Evolutionary conservation across 2,113 vertebrate species (phyloP).

Genomic region (Atlantisia rogersi): DNA sequence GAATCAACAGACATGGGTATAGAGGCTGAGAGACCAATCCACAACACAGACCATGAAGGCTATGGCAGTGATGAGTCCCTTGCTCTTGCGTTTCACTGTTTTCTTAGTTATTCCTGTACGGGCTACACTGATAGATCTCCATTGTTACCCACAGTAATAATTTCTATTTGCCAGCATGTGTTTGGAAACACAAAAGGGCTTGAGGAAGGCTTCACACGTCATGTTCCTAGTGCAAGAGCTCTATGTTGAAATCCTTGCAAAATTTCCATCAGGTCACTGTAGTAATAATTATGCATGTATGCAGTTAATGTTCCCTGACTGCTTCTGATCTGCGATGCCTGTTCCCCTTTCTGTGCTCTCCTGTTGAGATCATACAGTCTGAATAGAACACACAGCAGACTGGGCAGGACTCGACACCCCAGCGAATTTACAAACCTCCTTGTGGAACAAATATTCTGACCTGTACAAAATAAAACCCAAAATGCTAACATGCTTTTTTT

Average conservation of each 20-base stretch:
- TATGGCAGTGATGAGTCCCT: neutral
- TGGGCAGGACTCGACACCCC: neutral
- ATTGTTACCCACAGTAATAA: too few species aligned
- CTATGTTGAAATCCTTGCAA: conserved; percentile 8
- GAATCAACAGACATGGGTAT: accelerated
- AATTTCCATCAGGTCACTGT: conserved; percentile 53
- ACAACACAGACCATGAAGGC: neutral
- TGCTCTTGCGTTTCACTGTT: neutral
- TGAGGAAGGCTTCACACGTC: neutral
- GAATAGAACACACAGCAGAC: neutral
- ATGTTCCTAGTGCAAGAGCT: neutral
- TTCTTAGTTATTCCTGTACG: neutral
- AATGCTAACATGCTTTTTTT: neutral
- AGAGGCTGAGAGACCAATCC: neutral
- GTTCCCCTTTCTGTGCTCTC: conserved; percentile 38
- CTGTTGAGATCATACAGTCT: conserved; percentile 54
- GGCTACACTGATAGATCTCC: neutral
- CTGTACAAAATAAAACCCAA: neutral
- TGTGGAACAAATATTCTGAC: neutral
- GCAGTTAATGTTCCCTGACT: conserved; percentile 69
- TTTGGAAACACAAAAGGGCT: neutral
- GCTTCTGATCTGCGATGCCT: neutral
- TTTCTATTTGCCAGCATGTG: neutral
- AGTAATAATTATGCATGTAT: conserved; percentile 53
- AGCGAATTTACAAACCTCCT: neutral